Base-by-base conservation (phyloP, 2,113 vertebrate species). In the Ibidorhyncha struthersii region DNA sequence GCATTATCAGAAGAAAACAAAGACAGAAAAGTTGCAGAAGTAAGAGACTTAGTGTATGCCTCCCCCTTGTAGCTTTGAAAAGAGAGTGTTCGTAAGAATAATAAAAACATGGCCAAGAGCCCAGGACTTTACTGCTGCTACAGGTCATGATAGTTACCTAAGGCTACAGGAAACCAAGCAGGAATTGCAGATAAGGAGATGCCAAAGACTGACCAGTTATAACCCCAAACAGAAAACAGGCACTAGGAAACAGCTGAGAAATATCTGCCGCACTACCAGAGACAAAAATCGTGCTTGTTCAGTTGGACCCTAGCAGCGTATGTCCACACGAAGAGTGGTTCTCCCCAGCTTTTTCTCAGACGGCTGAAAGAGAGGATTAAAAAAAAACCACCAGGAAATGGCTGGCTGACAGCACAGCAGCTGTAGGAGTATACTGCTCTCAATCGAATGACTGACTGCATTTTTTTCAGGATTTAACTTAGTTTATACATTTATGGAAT, bases 271-370 rank as follows among this genome's bases (percentile, higher is more conserved):
- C 53, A 30, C 47, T 34, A 2, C 32, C 41, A 55, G 27, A 59
- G 4, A 86, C 2, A 4, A 67, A 90, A 53, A 36, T 14, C 2
- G 0, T 29, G 29, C 34, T 30, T 25, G 29, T 38, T 87, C 49
- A 65, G 43, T 12, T 61, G 58, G 27, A 47, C 12, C 27, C 30
- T 10, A 69, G 13, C 63, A 90, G 15, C 84, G 1, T 4, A 52
- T 58, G 26, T 10, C 21, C 34, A 56, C 8, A 3, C 0, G 0
- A 45, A 20, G 12, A 18, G 25, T 7, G 15, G 9, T 32, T 58
- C 32, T 27, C 59, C 34, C 43, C 38, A 63, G 29, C 27, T 78
- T 6, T 45, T 47, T 56, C 43, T 62, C 67, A 41, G 34, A 26
- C 8, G 7, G 22, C 11, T 41, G 36, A 58, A 49, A 89, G 16